A percentile compares a stretch with the other conserved stretches of the same genome.
These are phyloP conservation scores for Palythoa heliodiscus DNA, from an alignment of 92 coral and sea anemone species.

Conservation along the genomic window DNA sequence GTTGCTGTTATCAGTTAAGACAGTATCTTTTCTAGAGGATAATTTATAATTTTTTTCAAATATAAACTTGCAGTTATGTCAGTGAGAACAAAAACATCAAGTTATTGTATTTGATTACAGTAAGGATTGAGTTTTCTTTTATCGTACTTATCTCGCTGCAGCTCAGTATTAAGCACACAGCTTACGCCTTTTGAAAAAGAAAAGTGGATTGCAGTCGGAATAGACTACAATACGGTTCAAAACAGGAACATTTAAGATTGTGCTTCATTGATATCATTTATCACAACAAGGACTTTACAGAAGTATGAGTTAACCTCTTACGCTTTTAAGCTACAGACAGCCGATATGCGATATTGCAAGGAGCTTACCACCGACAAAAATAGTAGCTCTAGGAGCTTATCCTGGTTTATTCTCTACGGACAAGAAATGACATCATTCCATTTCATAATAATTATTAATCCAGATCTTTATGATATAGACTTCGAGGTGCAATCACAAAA, in stretches of 20 bases:
- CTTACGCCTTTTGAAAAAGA: background rate
- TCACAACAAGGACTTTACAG: background rate
- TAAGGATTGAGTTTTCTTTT: no score
- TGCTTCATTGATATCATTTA: background rate
- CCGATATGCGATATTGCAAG: background rate
- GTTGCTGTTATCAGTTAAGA: no score
- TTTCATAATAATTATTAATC: no score
- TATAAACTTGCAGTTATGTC: no score
- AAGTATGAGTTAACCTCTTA: no score
- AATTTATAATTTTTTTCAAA: no score
- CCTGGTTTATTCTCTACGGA: background rate
- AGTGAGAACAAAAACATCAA: no score
- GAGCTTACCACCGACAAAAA: background rate
- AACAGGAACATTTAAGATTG: background rate
- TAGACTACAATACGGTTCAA: background rate
- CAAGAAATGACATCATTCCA: background rate
- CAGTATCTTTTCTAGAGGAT: no score
- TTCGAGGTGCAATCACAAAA: no score
- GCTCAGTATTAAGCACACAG: background rate
- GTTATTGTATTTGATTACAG: no score
- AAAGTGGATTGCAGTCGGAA: background rate
- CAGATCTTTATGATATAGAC: background rate
- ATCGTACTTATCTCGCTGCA: background rate
- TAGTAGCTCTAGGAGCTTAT: background rate
- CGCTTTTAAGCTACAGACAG: background rate